Evolutionary conservation across 1,140 invertebrate species (phyloP).

Genomic region (Cyrtorhinus lividipennis): DNA sequence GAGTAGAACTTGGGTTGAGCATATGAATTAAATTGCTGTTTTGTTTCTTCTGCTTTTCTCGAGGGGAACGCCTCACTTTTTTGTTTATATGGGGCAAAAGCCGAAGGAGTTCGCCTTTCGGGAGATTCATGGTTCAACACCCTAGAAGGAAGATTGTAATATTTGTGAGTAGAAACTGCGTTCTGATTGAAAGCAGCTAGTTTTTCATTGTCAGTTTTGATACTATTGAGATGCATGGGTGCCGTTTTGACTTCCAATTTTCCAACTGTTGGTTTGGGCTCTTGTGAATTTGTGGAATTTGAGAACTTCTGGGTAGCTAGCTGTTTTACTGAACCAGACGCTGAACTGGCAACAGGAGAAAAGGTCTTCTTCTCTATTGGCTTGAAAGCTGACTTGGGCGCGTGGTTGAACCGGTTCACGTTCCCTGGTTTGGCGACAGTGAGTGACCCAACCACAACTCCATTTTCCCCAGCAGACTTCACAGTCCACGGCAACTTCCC

Average conservation of each 20-base stretch:
- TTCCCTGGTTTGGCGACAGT: slow-evolving; percentile 37
- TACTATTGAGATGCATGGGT: not conserved
- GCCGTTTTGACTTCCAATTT: not conserved
- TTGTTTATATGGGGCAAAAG: not conserved
- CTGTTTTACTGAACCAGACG: slow-evolving; percentile 28
- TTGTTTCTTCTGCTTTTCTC: not conserved
- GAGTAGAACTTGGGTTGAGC: not conserved
- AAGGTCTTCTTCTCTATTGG: slow-evolving; percentile 36
- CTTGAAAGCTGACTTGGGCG: slow-evolving; percentile 52
- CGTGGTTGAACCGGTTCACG: slow-evolving; percentile 49
- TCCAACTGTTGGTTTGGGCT: not conserved
- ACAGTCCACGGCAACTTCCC: slow-evolving; percentile 29
- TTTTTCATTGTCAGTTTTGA: not conserved
- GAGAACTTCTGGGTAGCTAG: slow-evolving; percentile 26
- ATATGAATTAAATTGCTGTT: not conserved
- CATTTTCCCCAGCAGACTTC: slow-evolving; percentile 24
- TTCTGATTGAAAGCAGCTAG: not conserved
- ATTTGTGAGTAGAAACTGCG: not conserved
- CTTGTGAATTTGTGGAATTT: not conserved
- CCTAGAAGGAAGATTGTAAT: not conserved
- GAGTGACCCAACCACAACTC: slow-evolving; percentile 31
- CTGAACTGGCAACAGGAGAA: slow-evolving; percentile 28
- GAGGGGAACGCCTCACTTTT: not conserved
- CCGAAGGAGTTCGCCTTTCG: not conserved
- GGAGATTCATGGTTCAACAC: not conserved